Base-by-base conservation (phyloP, 2,888 invertebrate genomes). In the Drosophila antonietae region DNA sequence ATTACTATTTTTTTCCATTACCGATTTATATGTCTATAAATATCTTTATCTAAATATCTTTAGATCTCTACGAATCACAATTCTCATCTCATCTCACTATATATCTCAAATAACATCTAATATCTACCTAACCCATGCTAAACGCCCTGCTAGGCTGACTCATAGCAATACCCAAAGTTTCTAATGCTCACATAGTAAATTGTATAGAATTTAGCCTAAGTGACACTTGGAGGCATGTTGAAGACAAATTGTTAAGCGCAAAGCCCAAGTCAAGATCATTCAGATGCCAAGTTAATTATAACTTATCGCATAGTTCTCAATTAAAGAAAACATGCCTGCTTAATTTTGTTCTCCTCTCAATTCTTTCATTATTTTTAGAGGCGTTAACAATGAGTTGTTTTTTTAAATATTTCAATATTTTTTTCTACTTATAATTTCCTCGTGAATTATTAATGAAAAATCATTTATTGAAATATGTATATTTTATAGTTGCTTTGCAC, bases 391-490 rank as follows among this genome's bases (percentile, higher is more conserved):
- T 28, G 28, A 28, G 28, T 58, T 75, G 78, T 64, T 44, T 59
- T 56, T 46, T 59, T 71, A n/a, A 41, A 37, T 60, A 14, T 47
- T 35, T 57, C 41, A 44, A 28, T 33, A 20, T 28, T 47, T 39
- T 46, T 62, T 52, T 28, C 28, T 28, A 28, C 65, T 59, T 69
- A 63, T 64, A 74, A 80, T 83, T 73, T 78, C 69, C 78, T 73
- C 75, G 86, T 83, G 86, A 86, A 83, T 83, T 83, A 83, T 83
- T 83, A 81, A 86, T 83, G 77, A 81, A 83, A 83, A 81, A 69
- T 81, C 71, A 70, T 67, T 83, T 86, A 83, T 83, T 81, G 79
- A 81, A 83, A 86, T 83, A 79, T 84, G 79, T 81, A 83, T 86
- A 75, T 81, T 80, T 79, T 83, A 81, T 81, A 70, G 78, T 73